Evolutionary conservation across 2,888 invertebrate species (phyloP).

Genomic region (Chirona hameri): DNA sequence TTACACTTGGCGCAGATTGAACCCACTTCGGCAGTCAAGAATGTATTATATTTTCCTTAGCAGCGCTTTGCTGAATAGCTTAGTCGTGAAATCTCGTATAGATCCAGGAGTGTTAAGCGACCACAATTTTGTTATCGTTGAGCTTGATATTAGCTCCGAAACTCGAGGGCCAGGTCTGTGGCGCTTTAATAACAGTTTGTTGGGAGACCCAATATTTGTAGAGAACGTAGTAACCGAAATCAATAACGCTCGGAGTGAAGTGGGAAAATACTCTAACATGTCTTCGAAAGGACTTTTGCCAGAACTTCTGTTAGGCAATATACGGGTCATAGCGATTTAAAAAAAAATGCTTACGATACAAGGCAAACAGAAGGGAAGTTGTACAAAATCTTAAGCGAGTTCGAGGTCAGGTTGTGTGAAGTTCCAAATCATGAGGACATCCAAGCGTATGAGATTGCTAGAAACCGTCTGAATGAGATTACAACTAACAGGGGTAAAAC

Average conservation of each 20-base stretch:
- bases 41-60: background rate
- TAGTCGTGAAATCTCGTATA: background rate
- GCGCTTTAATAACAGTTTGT: background rate
- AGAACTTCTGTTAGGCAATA: background rate
- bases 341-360: background rate
- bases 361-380: no score
- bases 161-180: background rate
- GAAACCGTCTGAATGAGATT: no score
- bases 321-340: background rate
- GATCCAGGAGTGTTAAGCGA: background rate
- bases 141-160: background rate
- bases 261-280: background rate
- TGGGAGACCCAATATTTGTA: background rate
- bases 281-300: background rate
- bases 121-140: background rate
- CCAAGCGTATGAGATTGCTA: no score
- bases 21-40: no score
- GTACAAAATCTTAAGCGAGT: no score
- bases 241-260: background rate
- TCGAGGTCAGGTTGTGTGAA: no score
- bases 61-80: background rate
- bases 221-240: background rate
- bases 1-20: no score
- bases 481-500: no score
- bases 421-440: no score